phyloP scores from a whole-genome alignment of 2,797 vertebrate genomes.

The Antennarius maculatus region DNA sequence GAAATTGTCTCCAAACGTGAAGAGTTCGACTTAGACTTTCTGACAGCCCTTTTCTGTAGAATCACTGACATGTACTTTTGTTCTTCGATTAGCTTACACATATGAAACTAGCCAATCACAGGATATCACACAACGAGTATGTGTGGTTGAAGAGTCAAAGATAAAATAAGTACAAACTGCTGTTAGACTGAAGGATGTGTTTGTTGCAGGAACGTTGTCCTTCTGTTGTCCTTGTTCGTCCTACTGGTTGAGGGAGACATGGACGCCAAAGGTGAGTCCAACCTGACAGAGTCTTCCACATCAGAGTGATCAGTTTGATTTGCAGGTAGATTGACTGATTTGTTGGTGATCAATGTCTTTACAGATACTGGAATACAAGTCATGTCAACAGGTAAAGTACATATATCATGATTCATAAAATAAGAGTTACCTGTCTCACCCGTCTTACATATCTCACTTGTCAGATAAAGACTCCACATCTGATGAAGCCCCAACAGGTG shows the following conservation, averaged over 20 bases:
- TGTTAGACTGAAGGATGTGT: slow-evolving; percentile 5
- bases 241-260: slow-evolving; percentile 75
- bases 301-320: background rate
- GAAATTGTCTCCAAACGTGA: no score
- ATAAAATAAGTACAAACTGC: background rate
- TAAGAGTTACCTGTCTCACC: background rate
- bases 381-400: slow-evolving; percentile 73
- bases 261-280: slow-evolving; percentile 64
- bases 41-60: no score
- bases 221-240: slow-evolving; percentile 70
- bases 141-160: background rate
- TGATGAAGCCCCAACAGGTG: slow-evolving; percentile 81
- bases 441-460: background rate
- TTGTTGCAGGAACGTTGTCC: slow-evolving; percentile 70
- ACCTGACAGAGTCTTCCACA: background rate
- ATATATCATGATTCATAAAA: background rate
- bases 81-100: no score
- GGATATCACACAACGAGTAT: background rate
- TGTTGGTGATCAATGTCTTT: slow-evolving; percentile 11
- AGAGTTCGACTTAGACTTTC: no score
- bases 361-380: slow-evolving; percentile 68
- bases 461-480: slow-evolving; percentile 79
- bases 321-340: background rate
- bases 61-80: no score
- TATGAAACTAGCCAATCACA: background rate